Conservation (phyloP, 2,888 invertebrate genomes). For the Lepidochitona cinerea region DNA sequence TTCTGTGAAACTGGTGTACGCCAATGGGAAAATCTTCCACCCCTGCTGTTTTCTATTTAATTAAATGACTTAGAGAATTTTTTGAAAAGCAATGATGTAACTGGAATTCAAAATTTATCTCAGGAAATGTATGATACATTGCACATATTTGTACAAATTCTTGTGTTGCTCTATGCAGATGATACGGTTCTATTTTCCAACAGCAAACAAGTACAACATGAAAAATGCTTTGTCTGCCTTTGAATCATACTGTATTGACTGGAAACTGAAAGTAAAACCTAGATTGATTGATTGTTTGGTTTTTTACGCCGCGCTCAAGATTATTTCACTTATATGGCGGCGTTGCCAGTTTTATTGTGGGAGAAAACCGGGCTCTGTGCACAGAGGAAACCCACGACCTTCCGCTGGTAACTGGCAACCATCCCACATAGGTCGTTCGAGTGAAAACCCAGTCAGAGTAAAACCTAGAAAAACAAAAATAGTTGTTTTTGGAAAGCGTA, state of each 20-base stretch:
- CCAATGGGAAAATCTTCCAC: background rate
- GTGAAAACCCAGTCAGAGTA: too few relatives aligned
- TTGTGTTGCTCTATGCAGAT: background rate
- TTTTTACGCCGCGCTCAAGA: background rate
- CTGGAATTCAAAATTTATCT: background rate
- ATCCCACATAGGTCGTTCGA: too few relatives aligned
- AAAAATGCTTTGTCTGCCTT: background rate
- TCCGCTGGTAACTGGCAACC: too few relatives aligned
- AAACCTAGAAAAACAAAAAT: too few relatives aligned
- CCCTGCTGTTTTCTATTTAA: background rate
- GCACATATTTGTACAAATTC: background rate
- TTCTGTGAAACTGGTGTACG: background rate
- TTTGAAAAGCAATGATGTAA: background rate
- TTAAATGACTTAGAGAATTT: background rate
- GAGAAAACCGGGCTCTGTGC: too few relatives aligned
- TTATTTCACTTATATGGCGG: background rate
- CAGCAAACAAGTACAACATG: background rate
- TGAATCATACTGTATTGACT: background rate
- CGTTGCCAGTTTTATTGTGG: too few relatives aligned
- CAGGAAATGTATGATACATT: background rate
- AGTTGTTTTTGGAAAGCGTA: too few relatives aligned
- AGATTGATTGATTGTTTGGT: background rate
- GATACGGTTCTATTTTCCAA: background rate
- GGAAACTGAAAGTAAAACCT: background rate
- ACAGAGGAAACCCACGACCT: too few relatives aligned